phyloP scores from a whole-genome alignment of 2,113 vertebrate genomes.

The Pangasianodon hypophthalmus region DNA sequence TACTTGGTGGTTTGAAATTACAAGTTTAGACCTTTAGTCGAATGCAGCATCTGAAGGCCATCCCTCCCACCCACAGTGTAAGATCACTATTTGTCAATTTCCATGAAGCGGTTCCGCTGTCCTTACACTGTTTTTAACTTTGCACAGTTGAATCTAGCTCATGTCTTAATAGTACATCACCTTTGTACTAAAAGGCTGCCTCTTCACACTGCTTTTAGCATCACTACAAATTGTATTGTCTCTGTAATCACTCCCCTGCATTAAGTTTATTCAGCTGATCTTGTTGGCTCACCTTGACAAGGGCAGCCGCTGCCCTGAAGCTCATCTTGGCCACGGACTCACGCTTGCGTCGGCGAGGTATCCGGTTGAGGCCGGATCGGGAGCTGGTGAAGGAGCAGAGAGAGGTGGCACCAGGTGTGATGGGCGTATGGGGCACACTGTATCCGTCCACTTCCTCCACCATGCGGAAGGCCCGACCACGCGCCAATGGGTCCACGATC shows the following conservation, averaged over 20 bases:
- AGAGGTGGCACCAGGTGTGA: constrained; percentile 89
- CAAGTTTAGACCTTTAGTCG: background rate
- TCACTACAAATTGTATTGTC: background rate
- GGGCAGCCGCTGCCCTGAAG: constrained; percentile 89
- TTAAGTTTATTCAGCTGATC: background rate
- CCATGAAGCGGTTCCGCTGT: background rate
- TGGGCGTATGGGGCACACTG: constrained; percentile 89
- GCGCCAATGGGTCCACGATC: constrained; percentile 94
- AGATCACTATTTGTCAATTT: background rate
- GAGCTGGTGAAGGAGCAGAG: constrained; percentile 98
- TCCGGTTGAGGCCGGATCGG: constrained; percentile 89
- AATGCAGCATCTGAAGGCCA: background rate
- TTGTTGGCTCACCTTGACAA: constrained; percentile 82
- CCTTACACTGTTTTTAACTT: background rate
- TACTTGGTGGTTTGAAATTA: background rate
- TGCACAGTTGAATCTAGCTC: background rate
- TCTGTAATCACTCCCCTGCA: background rate
- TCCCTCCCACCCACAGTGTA: background rate
- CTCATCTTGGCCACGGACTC: constrained; percentile 99
- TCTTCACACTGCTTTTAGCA: background rate
- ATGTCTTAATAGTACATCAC: background rate
- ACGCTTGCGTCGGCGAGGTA: constrained; percentile 89
- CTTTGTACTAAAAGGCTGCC: background rate
- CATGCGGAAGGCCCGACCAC: constrained; percentile 93
- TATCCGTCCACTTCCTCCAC: constrained; percentile 88